Evolutionary conservation across 2,888 invertebrate species (phyloP).

Genomic region (Caenorhabditis sinica): DNA sequence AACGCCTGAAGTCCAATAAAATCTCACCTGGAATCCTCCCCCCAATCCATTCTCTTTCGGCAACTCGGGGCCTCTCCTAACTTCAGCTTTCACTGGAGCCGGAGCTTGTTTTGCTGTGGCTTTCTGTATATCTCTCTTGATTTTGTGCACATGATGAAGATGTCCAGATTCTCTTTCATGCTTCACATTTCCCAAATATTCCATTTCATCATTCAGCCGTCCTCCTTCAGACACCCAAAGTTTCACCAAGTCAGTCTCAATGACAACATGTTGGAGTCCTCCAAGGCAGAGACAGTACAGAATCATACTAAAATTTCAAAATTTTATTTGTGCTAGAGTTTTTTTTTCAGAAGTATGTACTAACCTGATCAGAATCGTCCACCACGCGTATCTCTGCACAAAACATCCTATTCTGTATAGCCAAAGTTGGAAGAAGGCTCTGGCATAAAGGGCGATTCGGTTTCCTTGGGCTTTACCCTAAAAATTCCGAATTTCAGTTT

Average conservation of each 20-base stretch:
- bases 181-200: conserved; percentile 68
- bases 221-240: conserved; percentile 90
- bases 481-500: background rate
- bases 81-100: conserved; percentile 39
- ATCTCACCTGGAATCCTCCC: conserved; percentile 82
- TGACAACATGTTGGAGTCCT: conserved; percentile 94
- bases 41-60: conserved; percentile 82
- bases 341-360: background rate
- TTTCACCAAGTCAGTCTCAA: conserved; percentile 95
- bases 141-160: conserved; percentile 18
- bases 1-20: background rate
- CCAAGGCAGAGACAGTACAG: conserved; percentile 88
- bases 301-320: conserved; percentile 61
- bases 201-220: conserved; percentile 81
- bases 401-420: conserved; percentile 78
- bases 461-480: conserved; percentile 81
- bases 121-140: conserved; percentile 24
- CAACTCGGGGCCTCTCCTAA: conserved; percentile 73
- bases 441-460: conserved; percentile 80
- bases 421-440: conserved; percentile 80
- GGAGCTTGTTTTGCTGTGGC: conserved; percentile 3
- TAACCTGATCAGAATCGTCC: conserved; percentile 66
- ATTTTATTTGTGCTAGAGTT: background rate
- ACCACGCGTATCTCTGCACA: conserved; percentile 77
- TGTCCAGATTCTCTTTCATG: conserved; percentile 47